phyloP scores from a whole-genome alignment of 2,888 invertebrate genomes.

The Bombylius discolor region DNA sequence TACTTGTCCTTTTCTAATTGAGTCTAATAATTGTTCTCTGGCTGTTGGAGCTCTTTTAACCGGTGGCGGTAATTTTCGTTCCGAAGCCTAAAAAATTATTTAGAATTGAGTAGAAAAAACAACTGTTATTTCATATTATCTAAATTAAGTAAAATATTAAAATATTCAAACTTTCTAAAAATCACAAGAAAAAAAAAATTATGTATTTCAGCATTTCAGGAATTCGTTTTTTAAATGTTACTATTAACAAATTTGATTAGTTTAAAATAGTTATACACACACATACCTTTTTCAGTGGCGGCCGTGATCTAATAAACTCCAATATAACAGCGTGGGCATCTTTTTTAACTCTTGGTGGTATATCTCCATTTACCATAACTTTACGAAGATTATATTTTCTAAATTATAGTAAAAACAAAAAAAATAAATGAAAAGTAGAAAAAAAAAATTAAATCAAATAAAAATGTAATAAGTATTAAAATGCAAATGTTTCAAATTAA shows the following conservation, averaged over 20 bases:
- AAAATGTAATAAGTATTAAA: constrained; percentile 3
- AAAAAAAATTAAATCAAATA: not conserved
- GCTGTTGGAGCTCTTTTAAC: constrained; percentile 60
- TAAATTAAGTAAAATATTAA: not conserved
- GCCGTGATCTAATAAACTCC: constrained; percentile 91
- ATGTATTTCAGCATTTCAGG: too few relatives aligned
- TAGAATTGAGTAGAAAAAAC: not conserved
- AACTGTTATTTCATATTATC: too few relatives aligned
- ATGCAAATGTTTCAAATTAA: too few relatives aligned
- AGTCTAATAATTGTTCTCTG: constrained; percentile 72
- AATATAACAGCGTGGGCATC: constrained; percentile 92
- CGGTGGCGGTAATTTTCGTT: constrained; percentile 69
- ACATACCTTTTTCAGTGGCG: constrained; percentile 75
- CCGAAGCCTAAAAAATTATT: constrained; percentile 50
- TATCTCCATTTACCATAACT: constrained; percentile 67
- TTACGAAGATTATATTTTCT: constrained; percentile 76
- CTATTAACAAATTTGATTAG: too few relatives aligned
- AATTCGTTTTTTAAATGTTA: too few relatives aligned
- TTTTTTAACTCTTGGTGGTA: constrained; percentile 74
- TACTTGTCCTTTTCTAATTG: constrained; percentile 63
- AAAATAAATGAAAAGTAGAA: not conserved
- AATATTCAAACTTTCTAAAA: not conserved
- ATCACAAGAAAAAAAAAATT: too few relatives aligned
- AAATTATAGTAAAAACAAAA: not conserved
- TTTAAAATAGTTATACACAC: too few relatives aligned